phyloP scores from a whole-genome alignment of 1,140 invertebrate genomes.

The Drosophila kanapiae region DNA sequence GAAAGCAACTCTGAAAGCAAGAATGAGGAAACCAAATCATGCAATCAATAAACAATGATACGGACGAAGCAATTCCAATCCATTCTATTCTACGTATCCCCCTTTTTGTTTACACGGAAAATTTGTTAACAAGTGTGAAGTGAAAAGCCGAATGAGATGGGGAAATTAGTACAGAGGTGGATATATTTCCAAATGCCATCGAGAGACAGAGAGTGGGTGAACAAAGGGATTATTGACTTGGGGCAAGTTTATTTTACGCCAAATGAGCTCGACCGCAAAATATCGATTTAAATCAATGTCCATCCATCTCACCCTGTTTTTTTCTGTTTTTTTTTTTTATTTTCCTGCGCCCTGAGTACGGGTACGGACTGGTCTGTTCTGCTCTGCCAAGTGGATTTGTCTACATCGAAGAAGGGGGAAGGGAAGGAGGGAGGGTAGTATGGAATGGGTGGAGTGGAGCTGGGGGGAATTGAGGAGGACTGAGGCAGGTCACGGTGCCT shows the following conservation, averaged over 20 bases:
- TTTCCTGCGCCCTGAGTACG: conserved; percentile 10
- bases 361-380: conserved; percentile 20
- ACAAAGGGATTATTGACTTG: conserved; percentile 80
- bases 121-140: conserved; percentile 81
- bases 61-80: conserved; percentile 29
- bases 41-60: conserved; percentile 64
- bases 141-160: conserved; percentile 40
- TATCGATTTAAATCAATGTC: conserved; percentile 81
- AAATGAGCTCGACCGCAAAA: conserved; percentile 81
- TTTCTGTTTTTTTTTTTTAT: background rate
- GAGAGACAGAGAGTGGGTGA: conserved; percentile 34
- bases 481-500: conserved; percentile 67
- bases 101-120: conserved; percentile 55
- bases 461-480: conserved; percentile 3
- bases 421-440: background rate
- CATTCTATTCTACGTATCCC: conserved; percentile 22
- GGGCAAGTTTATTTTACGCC: conserved; percentile 80
- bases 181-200: conserved; percentile 38
- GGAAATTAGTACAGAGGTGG: conserved; percentile 30
- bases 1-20: conserved; percentile 18
- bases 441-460: background rate
- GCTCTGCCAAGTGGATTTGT: conserved; percentile 60
- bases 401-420: conserved; percentile 37
- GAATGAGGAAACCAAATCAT: conserved; percentile 55
- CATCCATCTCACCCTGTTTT: conserved; percentile 39